phyloP scores from a whole-genome alignment of 2,888 invertebrate species.

The Meteorus colon region DNA sequence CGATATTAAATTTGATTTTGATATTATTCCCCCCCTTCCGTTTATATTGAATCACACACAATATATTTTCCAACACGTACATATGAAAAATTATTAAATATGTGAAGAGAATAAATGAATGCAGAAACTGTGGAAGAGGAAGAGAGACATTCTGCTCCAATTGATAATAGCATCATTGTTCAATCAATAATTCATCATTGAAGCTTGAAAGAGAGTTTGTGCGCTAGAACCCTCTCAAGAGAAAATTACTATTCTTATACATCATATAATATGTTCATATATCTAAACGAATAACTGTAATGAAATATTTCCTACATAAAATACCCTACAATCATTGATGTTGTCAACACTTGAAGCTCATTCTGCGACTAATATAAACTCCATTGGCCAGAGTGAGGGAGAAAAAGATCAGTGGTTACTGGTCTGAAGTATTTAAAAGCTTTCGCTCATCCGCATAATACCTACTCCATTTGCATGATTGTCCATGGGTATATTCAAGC shows the following conservation, averaged over 20 bases:
- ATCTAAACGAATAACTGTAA: not conserved
- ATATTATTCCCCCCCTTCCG: not conserved
- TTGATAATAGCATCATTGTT: constrained; percentile 1
- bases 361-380: not conserved
- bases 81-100: not conserved
- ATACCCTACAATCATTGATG: not conserved
- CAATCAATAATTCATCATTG: constrained; percentile 10
- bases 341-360: not conserved
- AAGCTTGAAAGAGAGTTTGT: constrained; percentile 2
- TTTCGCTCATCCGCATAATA: not conserved
- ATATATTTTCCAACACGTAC: not conserved
- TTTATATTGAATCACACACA: not conserved
- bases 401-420: not conserved
- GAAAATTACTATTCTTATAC: not conserved
- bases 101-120: not conserved
- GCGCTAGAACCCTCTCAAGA: not conserved
- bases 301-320: not conserved
- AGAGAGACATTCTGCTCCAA: constrained; percentile 2
- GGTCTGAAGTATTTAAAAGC: not conserved
- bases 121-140: not conserved
- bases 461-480: not conserved
- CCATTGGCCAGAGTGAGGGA: not conserved
- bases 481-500: too few species aligned
- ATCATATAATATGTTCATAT: not conserved
- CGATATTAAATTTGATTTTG: not conserved